Base-by-base conservation (phyloP, 1,140 invertebrate genomes). In the Penaeus chinensis region DNA sequence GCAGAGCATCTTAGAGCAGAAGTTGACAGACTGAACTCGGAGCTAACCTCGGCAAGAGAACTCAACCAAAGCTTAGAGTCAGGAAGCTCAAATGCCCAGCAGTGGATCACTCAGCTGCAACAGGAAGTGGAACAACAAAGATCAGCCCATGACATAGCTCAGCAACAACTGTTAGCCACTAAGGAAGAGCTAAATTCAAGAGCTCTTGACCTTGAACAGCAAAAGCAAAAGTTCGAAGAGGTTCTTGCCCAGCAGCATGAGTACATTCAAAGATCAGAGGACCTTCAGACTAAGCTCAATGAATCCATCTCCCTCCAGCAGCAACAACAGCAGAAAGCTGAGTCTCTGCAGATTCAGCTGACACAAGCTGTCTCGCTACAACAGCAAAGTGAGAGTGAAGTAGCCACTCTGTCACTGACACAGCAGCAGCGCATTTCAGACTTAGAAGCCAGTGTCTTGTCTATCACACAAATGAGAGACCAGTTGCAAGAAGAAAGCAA, bases 321-420 rank as follows among this genome's bases (percentile, higher is more conserved):
- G 65, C 71, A 88, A n/a, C 54, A 79, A 18, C 62, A 84, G 27
- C 62, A 69, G 62, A 80, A 65, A 80, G 81, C 76, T 18, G 76
- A 84, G 19, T 84, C 84, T 62, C 84, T 86, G 20, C 77, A 86
- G 54, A 27, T 24, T 32, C 74, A 86, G 47, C n/a, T 86, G n/a
- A 80, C 77, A 16, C 62, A 86, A 1, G 84, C 84, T 27, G 24
- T 66, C 8, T 27, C 77, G 24, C 63, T 81, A 18, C 65, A 80
- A n/a, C 84, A 86, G 42, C 76, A 85, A 54, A 80, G 84, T 69
- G 78, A 81, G 20, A 85, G 84, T 82, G 83, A 79, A 77, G 22
- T 82, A 20, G 76, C 82, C 13, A 42, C 77, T 24, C 37, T 86
- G 19, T 86, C 82, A 62, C 62, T 84, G 4, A 42, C 82, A 16